Base-by-base conservation (phyloP, 1,140 invertebrate genomes). In the Dysdera silvatica region DNA sequence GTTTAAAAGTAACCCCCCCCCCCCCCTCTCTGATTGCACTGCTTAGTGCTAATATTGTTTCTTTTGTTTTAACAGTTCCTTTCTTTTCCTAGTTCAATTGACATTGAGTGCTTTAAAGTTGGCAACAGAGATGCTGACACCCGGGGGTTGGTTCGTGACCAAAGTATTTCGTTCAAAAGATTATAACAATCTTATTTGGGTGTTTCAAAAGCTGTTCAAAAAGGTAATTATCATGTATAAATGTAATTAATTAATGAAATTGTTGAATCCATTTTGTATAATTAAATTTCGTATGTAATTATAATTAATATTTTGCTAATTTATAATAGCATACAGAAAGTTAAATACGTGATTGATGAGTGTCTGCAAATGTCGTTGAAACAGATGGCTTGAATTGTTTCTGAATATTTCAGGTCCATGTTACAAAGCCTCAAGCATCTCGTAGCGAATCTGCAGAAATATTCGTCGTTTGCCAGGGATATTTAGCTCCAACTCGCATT, bases 141-240 rank as follows among this genome's bases (percentile, higher is more conserved):
- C 86, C 72, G 93, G 93, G 54, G 97, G 97, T 45, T 97, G 88
- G 85, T 99, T 99, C 80, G 82, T 99, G 0, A 98, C 97, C 0
- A 99, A 99, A 83, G 86, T 99, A 1, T 99, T 99, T 76, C 82
- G 97, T 57, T 99, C 95, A 1, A 97, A 95, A 80, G 97, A 99
- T 79, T 99, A 99, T 74, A 84, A 96, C 75, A 82, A 93, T 0
- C 74, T 99, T 1, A 74, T 99, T 37, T 98, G 92, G 90, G 91
- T 98, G 0, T 84, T 99, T 24, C 91, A 95, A 73, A 95, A 99
- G 74, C 81, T 99, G 10, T 99, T 99, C 74, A 91, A 81, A 65
- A 78, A 78, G 61, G 79, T 74, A 53, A 45, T 63, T 64, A 29
- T 24, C 12, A 29, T 58, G n/a, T n/a, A n/a, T n/a, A n/a, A n/a